A percentile compares a stretch with the other conserved stretches of the same genome.
These are phyloP conservation scores for Eupeodes latifasciatus DNA, from an alignment of 2,888 invertebrate species.

Conservation along the genomic window DNA sequence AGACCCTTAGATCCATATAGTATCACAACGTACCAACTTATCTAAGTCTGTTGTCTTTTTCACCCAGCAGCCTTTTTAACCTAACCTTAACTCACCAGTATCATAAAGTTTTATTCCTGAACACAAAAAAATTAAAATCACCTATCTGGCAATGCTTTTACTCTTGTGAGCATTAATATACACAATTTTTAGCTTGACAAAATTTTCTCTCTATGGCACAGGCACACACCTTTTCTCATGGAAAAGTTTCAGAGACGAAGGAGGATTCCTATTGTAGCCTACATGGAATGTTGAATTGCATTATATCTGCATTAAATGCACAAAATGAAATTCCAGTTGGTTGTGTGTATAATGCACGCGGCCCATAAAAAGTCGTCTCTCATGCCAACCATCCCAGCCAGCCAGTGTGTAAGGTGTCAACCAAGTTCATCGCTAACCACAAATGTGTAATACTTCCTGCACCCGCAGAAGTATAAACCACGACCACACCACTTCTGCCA, in stretches of 20 bases:
- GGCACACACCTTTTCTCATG: conserved; percentile 29
- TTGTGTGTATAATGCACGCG: background rate
- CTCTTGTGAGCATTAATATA: background rate
- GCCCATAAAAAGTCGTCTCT: conserved; percentile 59
- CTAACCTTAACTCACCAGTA: no score
- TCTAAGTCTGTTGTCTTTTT: no score
- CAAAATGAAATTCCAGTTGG: conserved; percentile 55
- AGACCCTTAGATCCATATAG: no score
- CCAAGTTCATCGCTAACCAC: conserved; percentile 68
- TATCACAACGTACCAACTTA: no score
- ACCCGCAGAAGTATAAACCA: conserved; percentile 70
- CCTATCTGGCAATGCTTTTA: conserved; percentile 4
- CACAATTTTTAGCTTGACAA: background rate
- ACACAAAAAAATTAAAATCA: no score
- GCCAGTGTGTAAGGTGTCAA: conserved; percentile 44
- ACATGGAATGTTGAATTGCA: conserved; percentile 54
- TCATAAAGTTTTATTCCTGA: no score
- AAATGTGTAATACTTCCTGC: conserved; percentile 66
- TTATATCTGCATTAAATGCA: conserved; percentile 65
- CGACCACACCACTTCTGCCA: conserved; percentile 46
- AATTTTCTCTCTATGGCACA: conserved; percentile 3
- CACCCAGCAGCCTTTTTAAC: no score
- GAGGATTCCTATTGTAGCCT: conserved; percentile 26
- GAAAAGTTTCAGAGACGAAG: conserved; percentile 12
- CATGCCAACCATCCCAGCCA: background rate